Conservation (phyloP, 2,888 invertebrate species). For the Eristalinus aeneus region DNA sequence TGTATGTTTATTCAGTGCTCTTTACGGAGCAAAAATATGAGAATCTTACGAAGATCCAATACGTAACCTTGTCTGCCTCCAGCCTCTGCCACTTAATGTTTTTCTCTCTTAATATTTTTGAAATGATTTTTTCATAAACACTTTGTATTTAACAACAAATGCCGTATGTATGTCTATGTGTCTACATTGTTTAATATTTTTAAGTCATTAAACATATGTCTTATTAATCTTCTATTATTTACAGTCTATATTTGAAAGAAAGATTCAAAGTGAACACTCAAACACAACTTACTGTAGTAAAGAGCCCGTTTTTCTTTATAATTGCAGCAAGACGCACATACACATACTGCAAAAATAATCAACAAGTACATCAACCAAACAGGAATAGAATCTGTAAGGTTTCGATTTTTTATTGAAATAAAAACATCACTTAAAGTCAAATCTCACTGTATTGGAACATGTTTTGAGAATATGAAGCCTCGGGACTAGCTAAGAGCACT, state of each 20-base stretch:
- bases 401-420: not conserved
- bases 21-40: no score
- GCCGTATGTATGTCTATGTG: not conserved
- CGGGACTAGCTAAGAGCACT: not conserved
- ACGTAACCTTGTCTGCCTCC: no score
- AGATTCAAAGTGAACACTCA: not conserved
- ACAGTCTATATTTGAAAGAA: not conserved
- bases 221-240: not conserved
- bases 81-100: no score
- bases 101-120: not conserved
- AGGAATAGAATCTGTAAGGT: slow-evolving; percentile 27
- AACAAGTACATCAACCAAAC: slow-evolving; percentile 24
- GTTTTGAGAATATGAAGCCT: not conserved
- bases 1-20: no score
- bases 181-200: not conserved
- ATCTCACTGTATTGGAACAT: slow-evolving; percentile 32
- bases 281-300: slow-evolving; percentile 42
- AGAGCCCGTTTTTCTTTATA: not conserved
- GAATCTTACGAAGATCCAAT: no score
- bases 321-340: slow-evolving; percentile 26
- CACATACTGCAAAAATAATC: slow-evolving; percentile 13
- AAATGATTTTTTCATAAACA: not conserved
- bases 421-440: not conserved
- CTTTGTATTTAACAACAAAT: not conserved
- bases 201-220: no score